Base-by-base conservation (phyloP, 2,797 vertebrate species). In the Ambastaia sidthimunki region DNA sequence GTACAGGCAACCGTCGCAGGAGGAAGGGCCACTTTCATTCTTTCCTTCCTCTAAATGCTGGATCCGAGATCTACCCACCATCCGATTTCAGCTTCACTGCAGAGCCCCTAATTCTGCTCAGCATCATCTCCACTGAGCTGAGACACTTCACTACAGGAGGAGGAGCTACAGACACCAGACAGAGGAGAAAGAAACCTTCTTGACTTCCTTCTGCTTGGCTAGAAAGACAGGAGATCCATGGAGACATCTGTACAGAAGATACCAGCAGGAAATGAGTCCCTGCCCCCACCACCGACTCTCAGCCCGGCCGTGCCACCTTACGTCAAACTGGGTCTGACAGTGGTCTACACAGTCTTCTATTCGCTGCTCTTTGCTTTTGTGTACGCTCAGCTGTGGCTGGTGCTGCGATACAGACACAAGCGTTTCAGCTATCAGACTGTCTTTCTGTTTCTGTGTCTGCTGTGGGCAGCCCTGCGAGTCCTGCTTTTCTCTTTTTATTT, bases 401-500 rank as follows among this genome's bases (percentile, higher is more conserved):
- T 97, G 25, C 94, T 99, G 85, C 94, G 95, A 67, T 96, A 98
- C 91, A 87, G 95, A 84, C 97, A 98, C 95, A 98, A 97, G 89
- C 94, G 97, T 67, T 90, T 98, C 83, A 98, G 97, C 90, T 98
- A 97, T 89, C 97, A 97, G 93, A 98, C 96, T 0, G 96, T 95
- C 85, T 98, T 99, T 91, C 95, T 99, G 82, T 98, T 97, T 88
- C 95, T 99, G 85, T 98, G 97, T 93, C 94, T 99, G 87, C 90
- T 97, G 88, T 99, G 97, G 97, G 95, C 97, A 71, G 96, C 96
- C 6, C 93, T 99, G 72, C 93, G 97, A 71, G 95, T 96, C 23
- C 93, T 98, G 59, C 97, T 98, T 83, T 98, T 99, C 91, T 98
- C 97, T 69, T 99, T 98, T 92, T 99, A 98, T 93, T 99, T 98